Evolutionary conservation across 2,797 vertebrate species (phyloP).

Genomic region (Amazona ochrocephala): DNA sequence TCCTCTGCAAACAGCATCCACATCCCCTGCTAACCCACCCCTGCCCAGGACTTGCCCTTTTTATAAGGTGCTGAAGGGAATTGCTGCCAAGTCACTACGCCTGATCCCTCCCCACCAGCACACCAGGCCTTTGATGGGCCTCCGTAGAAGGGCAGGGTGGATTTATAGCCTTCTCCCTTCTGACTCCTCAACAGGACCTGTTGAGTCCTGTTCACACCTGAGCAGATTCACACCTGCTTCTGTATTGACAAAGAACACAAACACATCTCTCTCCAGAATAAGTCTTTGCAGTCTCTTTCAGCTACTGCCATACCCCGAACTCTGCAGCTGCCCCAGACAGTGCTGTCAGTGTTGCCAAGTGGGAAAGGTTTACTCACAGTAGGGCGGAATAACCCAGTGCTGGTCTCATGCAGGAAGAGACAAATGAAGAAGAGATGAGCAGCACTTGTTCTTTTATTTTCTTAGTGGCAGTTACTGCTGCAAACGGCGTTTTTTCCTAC

Average conservation of each 20-base stretch:
- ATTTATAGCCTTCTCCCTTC: background rate
- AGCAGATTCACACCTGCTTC: background rate
- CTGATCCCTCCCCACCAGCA: background rate
- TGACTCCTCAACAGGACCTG: background rate
- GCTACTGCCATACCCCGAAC: background rate
- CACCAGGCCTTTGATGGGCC: background rate
- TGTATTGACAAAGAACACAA: background rate
- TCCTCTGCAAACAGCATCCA: background rate
- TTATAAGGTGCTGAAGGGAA: background rate
- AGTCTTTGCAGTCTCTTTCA: background rate
- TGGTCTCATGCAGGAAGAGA: background rate
- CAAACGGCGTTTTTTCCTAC: background rate
- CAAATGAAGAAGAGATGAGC: background rate
- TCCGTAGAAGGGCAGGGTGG: background rate
- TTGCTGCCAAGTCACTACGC: background rate
- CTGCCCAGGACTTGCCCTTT: background rate
- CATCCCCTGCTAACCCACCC: background rate
- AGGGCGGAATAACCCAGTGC: background rate
- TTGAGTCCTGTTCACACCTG: background rate
- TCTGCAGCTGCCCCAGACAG: background rate
- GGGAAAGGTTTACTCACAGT: background rate
- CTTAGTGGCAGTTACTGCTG: background rate
- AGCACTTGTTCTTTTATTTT: background rate
- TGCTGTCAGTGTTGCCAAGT: background rate
- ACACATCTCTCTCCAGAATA: fast-evolving